phyloP scores from a whole-genome alignment of 92 coral and sea anemone species.

The Epizoanthus ramosus region DNA sequence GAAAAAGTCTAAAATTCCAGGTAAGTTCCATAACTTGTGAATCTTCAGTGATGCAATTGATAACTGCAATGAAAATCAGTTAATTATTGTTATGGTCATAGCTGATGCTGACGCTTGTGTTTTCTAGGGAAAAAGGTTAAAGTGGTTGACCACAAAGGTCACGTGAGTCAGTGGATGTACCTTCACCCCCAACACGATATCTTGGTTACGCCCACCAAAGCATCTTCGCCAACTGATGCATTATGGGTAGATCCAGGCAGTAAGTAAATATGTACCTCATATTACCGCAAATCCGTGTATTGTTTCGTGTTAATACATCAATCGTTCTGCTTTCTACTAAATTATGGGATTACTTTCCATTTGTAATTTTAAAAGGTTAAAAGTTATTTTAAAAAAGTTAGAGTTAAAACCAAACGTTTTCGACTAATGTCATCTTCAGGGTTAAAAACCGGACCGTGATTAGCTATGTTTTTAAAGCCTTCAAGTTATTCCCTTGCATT shows the following conservation, averaged over 20 bases:
- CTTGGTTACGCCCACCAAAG: conserved; percentile 39
- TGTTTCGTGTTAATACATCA: no score
- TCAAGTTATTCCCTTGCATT: no score
- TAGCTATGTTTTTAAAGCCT: no score
- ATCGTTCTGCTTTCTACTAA: no score
- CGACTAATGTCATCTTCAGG: no score
- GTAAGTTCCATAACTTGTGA: neutral
- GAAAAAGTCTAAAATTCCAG: conserved; percentile 36
- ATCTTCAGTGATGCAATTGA: no score
- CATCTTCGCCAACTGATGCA: conserved; percentile 35
- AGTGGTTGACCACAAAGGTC: conserved; percentile 48
- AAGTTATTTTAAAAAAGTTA: no score
- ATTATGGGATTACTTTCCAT: no score
- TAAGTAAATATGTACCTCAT: conserved; percentile 47
- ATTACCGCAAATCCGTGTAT: neutral
- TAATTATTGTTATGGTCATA: neutral
- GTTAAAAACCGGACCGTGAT: no score
- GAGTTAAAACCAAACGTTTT: no score
- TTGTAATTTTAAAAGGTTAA: no score
- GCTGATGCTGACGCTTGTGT: neutral
- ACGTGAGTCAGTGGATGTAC: conserved; percentile 63
- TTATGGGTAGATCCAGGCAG: conserved; percentile 66
- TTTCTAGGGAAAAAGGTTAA: neutral
- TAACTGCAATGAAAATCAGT: no score
- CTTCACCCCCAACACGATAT: conserved; percentile 75